Conservation (phyloP, 2,113 vertebrate species). For the Etheostoma spectabile region DNA sequence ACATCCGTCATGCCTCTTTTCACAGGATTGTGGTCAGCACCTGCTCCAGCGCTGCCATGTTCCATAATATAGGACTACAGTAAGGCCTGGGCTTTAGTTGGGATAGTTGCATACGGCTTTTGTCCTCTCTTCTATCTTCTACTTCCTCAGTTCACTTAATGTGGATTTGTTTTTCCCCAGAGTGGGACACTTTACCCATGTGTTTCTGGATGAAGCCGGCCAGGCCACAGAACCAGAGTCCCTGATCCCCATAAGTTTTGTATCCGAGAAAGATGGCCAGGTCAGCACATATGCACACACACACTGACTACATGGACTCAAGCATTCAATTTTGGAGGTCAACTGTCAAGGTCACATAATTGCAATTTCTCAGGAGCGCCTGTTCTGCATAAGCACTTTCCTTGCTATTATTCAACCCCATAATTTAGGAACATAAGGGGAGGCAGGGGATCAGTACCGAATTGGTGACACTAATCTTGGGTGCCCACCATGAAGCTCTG, state of each 20-base stretch:
- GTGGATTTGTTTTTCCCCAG: slow-evolving; percentile 70
- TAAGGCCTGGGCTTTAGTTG: slow-evolving; percentile 59
- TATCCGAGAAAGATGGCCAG: slow-evolving; percentile 92
- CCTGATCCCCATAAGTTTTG: slow-evolving; percentile 90
- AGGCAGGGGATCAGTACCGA: too few relatives aligned
- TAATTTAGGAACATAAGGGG: too few relatives aligned
- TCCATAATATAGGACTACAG: slow-evolving; percentile 90
- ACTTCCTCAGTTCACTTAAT: not conserved
- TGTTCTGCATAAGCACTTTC: too few relatives aligned
- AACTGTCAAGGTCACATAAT: too few relatives aligned
- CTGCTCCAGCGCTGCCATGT: slow-evolving; percentile 92
- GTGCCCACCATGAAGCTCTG: too few relatives aligned
- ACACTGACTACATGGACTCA: not conserved
- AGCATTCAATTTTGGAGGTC: too few relatives aligned
- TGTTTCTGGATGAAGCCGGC: slow-evolving; percentile 95
- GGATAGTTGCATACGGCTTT: not conserved
- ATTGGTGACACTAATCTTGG: too few relatives aligned
- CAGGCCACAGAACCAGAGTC: slow-evolving; percentile 96
- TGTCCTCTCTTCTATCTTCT: not conserved
- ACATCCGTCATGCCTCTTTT: slow-evolving; percentile 88
- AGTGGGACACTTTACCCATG: slow-evolving; percentile 93
- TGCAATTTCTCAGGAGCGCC: too few relatives aligned
- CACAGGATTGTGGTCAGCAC: slow-evolving; percentile 93
- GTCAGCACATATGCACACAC: slow-evolving; percentile 68
- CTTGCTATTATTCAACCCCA: too few relatives aligned